A percentile compares a stretch with the other conserved stretches of the same genome.
phyloP scores from a whole-genome alignment of 2,113 vertebrate species.

The Thinocorus orbignyianus region DNA sequence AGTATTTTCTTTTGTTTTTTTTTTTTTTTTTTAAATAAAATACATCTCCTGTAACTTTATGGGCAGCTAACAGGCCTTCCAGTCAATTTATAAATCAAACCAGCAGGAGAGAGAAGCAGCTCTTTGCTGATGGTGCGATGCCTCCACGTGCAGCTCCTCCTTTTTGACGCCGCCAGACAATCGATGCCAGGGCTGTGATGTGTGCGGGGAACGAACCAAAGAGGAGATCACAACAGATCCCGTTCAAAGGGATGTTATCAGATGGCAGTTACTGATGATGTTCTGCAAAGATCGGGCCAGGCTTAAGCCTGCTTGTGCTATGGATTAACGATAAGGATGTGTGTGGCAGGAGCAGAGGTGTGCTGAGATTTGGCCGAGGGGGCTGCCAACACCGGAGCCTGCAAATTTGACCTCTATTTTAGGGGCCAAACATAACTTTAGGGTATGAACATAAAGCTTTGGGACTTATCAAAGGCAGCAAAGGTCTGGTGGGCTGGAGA shows the following conservation, averaged over 20 bases:
- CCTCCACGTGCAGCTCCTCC: neutral
- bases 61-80: neutral
- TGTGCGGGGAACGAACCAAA: neutral
- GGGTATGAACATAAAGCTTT: neutral
- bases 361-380: neutral
- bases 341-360: accelerated
- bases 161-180: neutral
- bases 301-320: neutral
- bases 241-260: neutral
- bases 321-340: too few relatives aligned
- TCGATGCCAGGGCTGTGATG: neutral
- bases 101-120: neutral
- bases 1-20: too few relatives aligned
- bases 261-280: neutral
- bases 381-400: neutral
- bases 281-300: neutral
- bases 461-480: neutral
- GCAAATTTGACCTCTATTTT: neutral
- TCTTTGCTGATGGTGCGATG: neutral
- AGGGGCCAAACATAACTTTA: neutral
- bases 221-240: neutral
- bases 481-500: neutral
- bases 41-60: neutral
- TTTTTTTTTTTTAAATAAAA: neutral
- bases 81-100: neutral